phyloP scores from a whole-genome alignment of 2,797 vertebrate genomes.

The Acanthopagrus latus region DNA sequence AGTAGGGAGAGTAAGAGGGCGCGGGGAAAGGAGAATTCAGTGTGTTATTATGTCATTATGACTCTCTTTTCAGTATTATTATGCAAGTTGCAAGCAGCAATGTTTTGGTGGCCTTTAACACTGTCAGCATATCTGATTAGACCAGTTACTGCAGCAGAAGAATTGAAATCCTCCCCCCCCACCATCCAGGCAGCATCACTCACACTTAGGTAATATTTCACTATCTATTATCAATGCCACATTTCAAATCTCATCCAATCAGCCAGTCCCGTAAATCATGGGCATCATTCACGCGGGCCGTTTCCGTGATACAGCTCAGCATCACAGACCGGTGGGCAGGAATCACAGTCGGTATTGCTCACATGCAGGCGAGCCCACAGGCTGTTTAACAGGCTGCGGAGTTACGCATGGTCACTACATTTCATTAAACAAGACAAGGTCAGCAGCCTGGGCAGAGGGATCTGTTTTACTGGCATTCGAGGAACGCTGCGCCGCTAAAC shows the following conservation, averaged over 20 bases:
- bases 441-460: conserved; percentile 62
- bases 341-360: conserved; percentile 39
- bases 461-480: conserved; percentile 71
- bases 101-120: conserved; percentile 54
- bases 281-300: conserved; percentile 28
- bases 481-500: conserved; percentile 60
- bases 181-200: conserved; percentile 27
- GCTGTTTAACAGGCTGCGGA: conserved; percentile 70
- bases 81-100: conserved; percentile 35
- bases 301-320: conserved; percentile 19
- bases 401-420: conserved; percentile 71
- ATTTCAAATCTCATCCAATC: conserved; percentile 50
- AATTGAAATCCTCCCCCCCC: conserved; percentile 3
- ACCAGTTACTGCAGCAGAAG: conserved; percentile 21
- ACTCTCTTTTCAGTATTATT: conserved; percentile 43
- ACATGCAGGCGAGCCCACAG: conserved; percentile 37
- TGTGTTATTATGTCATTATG: conserved; percentile 39
- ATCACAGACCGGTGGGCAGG: conserved; percentile 39
- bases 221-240: conserved; percentile 44
- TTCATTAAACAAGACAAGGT: conserved; percentile 81
- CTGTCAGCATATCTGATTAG: conserved; percentile 50
- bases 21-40: background rate
- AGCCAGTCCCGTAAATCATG: conserved; percentile 29
- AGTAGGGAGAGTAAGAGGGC: conserved; percentile 13
- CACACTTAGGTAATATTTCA: conserved; percentile 42